Conservation (phyloP, 2,888 invertebrate genomes). For the Sialis fuliginosa region DNA sequence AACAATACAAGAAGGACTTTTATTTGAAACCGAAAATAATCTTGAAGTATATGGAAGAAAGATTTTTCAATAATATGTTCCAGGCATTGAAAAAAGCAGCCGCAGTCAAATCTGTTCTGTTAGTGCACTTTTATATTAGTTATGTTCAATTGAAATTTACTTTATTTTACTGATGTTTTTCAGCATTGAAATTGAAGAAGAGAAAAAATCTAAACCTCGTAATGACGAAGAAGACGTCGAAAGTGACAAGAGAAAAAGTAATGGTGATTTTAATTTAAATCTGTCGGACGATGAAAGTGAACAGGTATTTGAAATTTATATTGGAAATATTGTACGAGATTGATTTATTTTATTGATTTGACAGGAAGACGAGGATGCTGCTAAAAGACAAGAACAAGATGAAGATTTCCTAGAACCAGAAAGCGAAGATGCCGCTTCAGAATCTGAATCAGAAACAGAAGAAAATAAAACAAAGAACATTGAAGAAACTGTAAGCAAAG, state of each 20-base stretch:
- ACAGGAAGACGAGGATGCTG: slow-evolving; percentile 23
- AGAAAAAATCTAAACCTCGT: slow-evolving; percentile 22
- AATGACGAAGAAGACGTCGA: slow-evolving; percentile 22
- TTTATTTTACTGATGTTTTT: too few species aligned
- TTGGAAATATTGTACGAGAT: background rate
- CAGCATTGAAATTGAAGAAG: slow-evolving; percentile 28
- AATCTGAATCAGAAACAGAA: slow-evolving; percentile 34
- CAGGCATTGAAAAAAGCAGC: slow-evolving; percentile 39
- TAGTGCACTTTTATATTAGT: slow-evolving; percentile 14
- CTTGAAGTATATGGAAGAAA: slow-evolving; percentile 53
- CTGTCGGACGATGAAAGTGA: slow-evolving; percentile 17
- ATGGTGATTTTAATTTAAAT: background rate
- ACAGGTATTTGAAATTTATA: slow-evolving; percentile 6
- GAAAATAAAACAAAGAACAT: slow-evolving; percentile 7
- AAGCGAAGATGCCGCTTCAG: slow-evolving; percentile 19
- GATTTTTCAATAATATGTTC: slow-evolving; percentile 52
- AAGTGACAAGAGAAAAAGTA: slow-evolving; percentile 20
- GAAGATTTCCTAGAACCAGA: slow-evolving; percentile 24
- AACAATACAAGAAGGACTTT: slow-evolving; percentile 56
- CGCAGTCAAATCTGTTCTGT: slow-evolving; percentile 30
- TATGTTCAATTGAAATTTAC: too few species aligned
- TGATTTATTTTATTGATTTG: slow-evolving; percentile 10
- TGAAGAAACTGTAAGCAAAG: slow-evolving; percentile 20
- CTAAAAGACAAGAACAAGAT: slow-evolving; percentile 23
- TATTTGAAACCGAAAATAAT: slow-evolving; percentile 50